These are phyloP conservation scores for Diachasma alloeum DNA, from an alignment of 1,140 invertebrate species.

Conservation along the genomic window DNA sequence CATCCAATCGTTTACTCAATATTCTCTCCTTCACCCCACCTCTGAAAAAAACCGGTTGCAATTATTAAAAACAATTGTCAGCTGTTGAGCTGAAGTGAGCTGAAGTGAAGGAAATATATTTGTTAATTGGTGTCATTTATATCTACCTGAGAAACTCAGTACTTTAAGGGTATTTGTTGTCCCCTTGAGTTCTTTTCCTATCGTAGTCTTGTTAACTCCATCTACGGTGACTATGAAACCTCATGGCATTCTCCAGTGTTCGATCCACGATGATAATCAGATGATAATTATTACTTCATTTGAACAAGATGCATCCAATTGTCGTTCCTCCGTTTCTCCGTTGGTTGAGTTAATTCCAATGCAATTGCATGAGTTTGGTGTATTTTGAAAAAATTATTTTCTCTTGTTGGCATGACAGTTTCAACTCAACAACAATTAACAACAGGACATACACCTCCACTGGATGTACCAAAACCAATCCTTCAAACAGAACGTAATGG, in stretches of 20 bases:
- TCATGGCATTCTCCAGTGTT: neutral
- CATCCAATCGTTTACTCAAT: too few species aligned
- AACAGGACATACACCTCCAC: neutral
- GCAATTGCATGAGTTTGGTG: neutral
- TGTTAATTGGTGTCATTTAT: neutral
- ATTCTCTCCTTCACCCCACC: too few species aligned
- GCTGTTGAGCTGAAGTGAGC: too few species aligned
- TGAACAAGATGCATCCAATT: neutral
- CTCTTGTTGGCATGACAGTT: neutral
- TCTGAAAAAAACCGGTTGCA: too few species aligned
- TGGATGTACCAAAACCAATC: neutral
- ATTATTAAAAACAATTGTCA: too few species aligned
- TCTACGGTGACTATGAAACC: neutral
- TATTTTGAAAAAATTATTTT: neutral
- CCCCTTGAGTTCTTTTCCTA: neutral
- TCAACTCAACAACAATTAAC: neutral
- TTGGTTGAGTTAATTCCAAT: neutral
- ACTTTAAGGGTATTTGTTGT: conserved; percentile 31
- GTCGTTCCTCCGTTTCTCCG: neutral
- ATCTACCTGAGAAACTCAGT: conserved; percentile 5
- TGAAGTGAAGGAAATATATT: neutral
- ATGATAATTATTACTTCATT: neutral
- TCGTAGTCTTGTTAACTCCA: neutral
- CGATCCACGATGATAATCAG: neutral
- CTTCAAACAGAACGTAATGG: neutral